Base-by-base conservation (phyloP, 2,113 vertebrate genomes). In the Zosterops lateralis region DNA sequence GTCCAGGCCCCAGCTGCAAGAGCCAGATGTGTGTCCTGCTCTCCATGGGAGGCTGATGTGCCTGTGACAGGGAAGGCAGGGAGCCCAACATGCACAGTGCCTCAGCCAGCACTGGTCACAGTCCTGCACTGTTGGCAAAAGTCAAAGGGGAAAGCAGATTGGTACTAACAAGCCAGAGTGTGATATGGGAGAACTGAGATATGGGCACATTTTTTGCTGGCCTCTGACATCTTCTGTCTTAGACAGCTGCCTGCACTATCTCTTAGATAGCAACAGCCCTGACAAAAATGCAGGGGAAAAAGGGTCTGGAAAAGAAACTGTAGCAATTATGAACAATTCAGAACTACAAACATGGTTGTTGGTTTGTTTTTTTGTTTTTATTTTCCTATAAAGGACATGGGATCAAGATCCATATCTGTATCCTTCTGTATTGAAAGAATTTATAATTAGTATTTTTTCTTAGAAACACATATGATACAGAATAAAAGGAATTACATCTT, bases 61-160 rank as follows among this genome's bases (percentile, higher is more conserved):
- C 34, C 64, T 73, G 80, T 25, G 56, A 31, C 12, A 17, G n/a
- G 38, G 73, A 81, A 70, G 32, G 32, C 57, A 84, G 36, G 28
- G 44, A 84, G 13, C 14, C 26, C 40, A 44, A 22, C 16, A 3
- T 2, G 19, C 14, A 10, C 40, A 18, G 36, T 12, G 54, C 61
- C 32, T 67, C 10, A 0, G 38, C 68, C 25, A 19, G 17, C 24
- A 3, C 56, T 60, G 36, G 18, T 47, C 73, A 60, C 38, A 25
- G 32, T 62, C 61, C 56, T 31, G 61, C 61, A 19, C 17, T 64
- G 47, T 17, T 60, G 31, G 38, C 47, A 74, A 10, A 64, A 86
- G 60, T n/a, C 93, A 87, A 77, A 77, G 48, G 19, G 53, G 15
- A 87, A 82, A 84, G 24, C 26, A 67, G 66, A 61, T 81, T 72